Conservation (phyloP, 2,113 vertebrate genomes). For the Lophius piscatorius region DNA sequence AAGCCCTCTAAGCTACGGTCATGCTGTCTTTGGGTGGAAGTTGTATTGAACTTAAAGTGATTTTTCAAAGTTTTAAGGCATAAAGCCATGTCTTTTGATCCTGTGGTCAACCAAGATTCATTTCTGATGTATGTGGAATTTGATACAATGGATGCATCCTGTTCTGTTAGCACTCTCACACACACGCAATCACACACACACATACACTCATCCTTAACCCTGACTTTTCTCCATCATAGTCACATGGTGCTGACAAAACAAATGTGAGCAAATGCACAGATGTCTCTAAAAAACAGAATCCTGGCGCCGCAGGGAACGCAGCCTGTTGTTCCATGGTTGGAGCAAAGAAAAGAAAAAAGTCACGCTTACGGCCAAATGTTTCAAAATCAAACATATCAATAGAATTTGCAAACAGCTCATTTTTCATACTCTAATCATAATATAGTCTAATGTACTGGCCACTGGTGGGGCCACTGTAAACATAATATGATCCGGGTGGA, state of each 20-base stretch:
- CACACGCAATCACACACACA: constrained; percentile 3
- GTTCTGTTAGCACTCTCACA: constrained; percentile 3
- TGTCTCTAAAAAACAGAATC: constrained; percentile 23
- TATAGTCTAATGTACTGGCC: no score
- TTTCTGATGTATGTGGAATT: constrained; percentile 69
- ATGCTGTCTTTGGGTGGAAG: constrained; percentile 50
- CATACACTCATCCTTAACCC: constrained; percentile 13
- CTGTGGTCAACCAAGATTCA: constrained; percentile 46
- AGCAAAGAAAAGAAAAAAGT: constrained; percentile 33
- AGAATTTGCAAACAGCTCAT: no score
- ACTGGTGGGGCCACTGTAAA: no score
- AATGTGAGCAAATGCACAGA: constrained; percentile 26
- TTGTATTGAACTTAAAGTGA: constrained; percentile 36
- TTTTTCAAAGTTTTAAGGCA: constrained; percentile 48
- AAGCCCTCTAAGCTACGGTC: no score
- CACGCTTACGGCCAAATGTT: constrained; percentile 24
- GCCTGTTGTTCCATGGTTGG: constrained; percentile 39
- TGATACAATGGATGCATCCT: constrained; percentile 39
- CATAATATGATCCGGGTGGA: no score
- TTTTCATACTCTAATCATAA: no score
- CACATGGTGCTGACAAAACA: no score
- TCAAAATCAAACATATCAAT: no score
- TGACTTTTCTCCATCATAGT: no score
- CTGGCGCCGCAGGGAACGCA: background rate
- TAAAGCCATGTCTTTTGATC: constrained; percentile 65